Base-by-base conservation (phyloP, 2,113 vertebrate species). In the Uria aalge region DNA sequence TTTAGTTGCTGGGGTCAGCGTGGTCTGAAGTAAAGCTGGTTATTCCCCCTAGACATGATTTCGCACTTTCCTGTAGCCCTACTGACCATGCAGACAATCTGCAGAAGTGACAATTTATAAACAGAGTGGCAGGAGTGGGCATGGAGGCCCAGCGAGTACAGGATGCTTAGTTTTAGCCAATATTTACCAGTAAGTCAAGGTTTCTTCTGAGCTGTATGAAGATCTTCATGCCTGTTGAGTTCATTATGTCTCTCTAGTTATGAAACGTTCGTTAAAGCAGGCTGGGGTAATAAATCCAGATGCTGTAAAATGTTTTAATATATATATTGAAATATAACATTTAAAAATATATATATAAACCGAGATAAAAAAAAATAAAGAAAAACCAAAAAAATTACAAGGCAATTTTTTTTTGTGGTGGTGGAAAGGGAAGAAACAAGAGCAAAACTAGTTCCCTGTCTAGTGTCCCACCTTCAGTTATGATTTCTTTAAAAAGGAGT, bases 401-500 rank as follows among this genome's bases (percentile, higher is more conserved):
- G 36, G 2, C 6, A 0, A 40, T 0, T 36, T 66, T 23, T 64
- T 64, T 38, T 63, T 15, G 41, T 5, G 9, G 4, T 1, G 7
- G 7, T 10, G 2, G 24, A 11, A 5, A 8, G 2, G 38, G 13
- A 34, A 6, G 12, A 40, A 40, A 77, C 8, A 36, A 83, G 16
- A 75, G 13, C 14, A 75, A 90, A 81, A 26, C 18, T 27, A 9
- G 26, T 72, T 79, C 32, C 19, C 17, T 89, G 23, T 17, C 5
- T 43, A 27, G 2, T 26, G 24, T 52, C 38, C 5, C 12, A 34
- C 34, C 5, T 30, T 53, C 21, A 36, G 24, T 55, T 66, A 57
- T 7, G 4, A 38, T 71, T 92, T 94, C 41, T 72, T 85, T 94
- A 92, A 81, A 93, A 93, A 85, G 47, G 43, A 71, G 23, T 88